Percentiles rank a stretch among this genome's conserved stretches.
phyloP scores from a whole-genome alignment of 2,797 vertebrate species.

The Gymnothorax reevesii region DNA sequence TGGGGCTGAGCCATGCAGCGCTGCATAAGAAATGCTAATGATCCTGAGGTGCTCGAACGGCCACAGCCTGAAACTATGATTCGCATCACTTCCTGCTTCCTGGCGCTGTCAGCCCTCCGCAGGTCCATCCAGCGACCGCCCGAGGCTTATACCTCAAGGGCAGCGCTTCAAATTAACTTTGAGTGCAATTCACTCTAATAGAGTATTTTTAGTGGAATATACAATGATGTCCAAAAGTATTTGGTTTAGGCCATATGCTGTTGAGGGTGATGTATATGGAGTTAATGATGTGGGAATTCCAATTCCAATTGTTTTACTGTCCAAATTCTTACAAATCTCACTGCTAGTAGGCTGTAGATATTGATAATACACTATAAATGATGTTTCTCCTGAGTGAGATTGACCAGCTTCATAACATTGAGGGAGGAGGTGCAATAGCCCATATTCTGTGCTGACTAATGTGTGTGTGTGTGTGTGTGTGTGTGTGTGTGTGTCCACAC shows the following conservation, averaged over 20 bases:
- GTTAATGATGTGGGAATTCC: no score
- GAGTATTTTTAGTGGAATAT: neutral
- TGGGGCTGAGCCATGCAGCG: neutral
- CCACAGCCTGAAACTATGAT: neutral
- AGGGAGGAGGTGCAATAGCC: neutral
- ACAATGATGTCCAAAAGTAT: neutral
- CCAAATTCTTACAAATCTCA: no score
- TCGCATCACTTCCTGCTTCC: neutral
- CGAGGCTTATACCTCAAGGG: neutral
- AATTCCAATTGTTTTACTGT: no score
- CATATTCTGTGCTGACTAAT: neutral
- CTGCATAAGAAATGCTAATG: neutral
- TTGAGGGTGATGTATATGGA: no score
- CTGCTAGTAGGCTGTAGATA: neutral
- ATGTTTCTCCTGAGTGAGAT: neutral
- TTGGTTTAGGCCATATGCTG: no score
- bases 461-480: neutral
- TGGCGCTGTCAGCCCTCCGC: neutral
- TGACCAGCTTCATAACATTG: neutral
- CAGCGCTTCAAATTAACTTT: no score
- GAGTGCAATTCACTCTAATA: no score
- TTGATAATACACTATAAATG: neutral
- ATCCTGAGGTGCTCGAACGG: neutral
- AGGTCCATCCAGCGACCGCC: neutral
- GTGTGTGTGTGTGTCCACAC: constrained; percentile 9